Base-by-base conservation (phyloP, 2,888 invertebrate genomes). In the Gisinianus flammeolus region DNA sequence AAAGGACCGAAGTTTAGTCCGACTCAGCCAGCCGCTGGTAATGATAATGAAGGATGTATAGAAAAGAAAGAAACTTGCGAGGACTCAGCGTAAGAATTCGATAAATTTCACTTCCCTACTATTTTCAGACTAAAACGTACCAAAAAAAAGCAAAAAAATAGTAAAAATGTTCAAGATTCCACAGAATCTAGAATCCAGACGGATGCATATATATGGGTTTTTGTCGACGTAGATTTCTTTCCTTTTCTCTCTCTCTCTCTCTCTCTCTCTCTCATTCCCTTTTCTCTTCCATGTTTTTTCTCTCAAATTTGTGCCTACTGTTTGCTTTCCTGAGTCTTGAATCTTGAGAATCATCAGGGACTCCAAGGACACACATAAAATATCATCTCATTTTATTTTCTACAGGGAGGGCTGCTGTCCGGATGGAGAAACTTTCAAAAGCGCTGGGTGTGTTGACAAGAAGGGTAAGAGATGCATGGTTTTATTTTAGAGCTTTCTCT, bases 21-120 rank as follows among this genome's bases (percentile, higher is more conserved):
- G 19, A 44, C 44, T 2, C 44, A 44, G 44, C 88, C 91, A 10
- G 93, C 96, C 0, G 90, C 92, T 86, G 96, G 96, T 69, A 93
- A 94, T 84, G 91, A 94, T 82, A 90, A 91, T 82, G 93, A 94
- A 86, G 97, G 95, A 19, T 98, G 98, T 86, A 86, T 80, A 31
- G 81, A 81, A 35, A 76, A 81, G 33, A 76, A 69, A 22, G 69
- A 69, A 58, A 69, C 69, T 64, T 87, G 87, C 83, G 85, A 83
- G 31, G 83, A 85, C 30, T 85, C 87, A 30, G 82, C 85, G 86
- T 87, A 82, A 85, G 86, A 82, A 44, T 69, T 33, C 69, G 26
- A 69, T 69, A 44, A 69, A 44, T 69, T 69, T 35, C 69, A 3
- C 52, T 68, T 68, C 35, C 35, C 52, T 24, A 35, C 69, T 35